Evolutionary conservation across 64 coral and sea anemone species (phyloP), one percentile per base, ranked within the genome.

Genomic region (Pocillopora verrucosa): DNA sequence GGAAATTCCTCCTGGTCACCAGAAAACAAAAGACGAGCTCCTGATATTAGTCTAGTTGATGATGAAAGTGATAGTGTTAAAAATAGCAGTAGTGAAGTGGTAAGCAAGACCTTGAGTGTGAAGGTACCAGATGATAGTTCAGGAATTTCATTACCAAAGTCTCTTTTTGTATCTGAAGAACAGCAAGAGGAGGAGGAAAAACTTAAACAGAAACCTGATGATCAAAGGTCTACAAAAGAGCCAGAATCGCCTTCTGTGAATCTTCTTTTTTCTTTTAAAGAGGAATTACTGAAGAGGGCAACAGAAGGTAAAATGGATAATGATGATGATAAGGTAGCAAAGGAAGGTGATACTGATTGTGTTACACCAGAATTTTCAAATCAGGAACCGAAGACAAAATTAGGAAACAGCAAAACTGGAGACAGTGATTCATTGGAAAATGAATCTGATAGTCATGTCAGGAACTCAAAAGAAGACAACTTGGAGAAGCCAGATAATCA

Each of bases 251-350:
- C 82, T 38, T 72, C 63, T 65, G 37, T n/a, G 58, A 85, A 85
- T 65, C 65, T 85, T 36, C 56, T 85, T 45, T 85, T 57, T 85
- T 72, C 82, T 15, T 85, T 85, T 11, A 85, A 85, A 85, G 82
- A 85, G 56, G 82, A 85, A 36, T 45, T 85, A 17, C 82, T 85
- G 56, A 85, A 85, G 38, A 72, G 82, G 30, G 82, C 65, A 7
- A 26, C 41, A 58, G 65, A 72, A 85, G 72, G 34, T 30, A 11
- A 81, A 63, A 12, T 3, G 16, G 30, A 16, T 58, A 35, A 13
- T 9, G 59, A 81, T 15, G 59, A 62, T n/a, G 34, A 63, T 16
- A 30, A 72, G 10, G 41, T 25, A 3, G 16, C 36, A 1, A 41
- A 72, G 22, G 38, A 38, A 85, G 26, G 51, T 72, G 64, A 22